Percentiles rank a stretch among this genome's conserved stretches.
These are phyloP conservation scores for Prietella phreatophila DNA, from an alignment of 2,113 vertebrate species.

Conservation along the genomic window DNA sequence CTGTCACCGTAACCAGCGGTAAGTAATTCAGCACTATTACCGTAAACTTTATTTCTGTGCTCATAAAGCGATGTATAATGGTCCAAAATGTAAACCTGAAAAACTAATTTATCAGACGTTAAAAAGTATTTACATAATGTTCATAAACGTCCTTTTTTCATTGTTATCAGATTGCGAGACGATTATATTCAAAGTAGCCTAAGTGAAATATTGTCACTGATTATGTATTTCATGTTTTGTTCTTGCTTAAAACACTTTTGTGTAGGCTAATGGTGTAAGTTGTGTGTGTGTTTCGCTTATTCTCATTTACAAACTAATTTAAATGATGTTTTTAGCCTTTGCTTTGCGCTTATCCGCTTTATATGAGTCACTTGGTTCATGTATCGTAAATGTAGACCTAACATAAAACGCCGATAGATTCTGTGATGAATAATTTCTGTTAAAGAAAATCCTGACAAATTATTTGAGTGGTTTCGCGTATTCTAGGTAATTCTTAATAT, in stretches of 20 bases:
- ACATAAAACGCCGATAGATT: not conserved
- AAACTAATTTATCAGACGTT: not conserved
- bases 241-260: not conserved
- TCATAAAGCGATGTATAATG: not conserved
- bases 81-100: not conserved
- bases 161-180: not conserved
- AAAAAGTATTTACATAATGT: not conserved
- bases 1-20: conserved; percentile 48
- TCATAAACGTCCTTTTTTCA: not conserved
- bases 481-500: too few species aligned
- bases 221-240: not conserved
- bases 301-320: not conserved
- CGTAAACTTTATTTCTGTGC: not conserved
- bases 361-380: not conserved
- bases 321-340: not conserved
- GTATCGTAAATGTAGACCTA: not conserved
- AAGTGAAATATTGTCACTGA: not conserved
- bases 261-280: not conserved
- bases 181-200: not conserved
- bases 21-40: conserved; percentile 24
- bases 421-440: not conserved
- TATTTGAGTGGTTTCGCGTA: not conserved
- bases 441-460: not conserved
- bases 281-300: not conserved
- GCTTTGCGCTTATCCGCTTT: not conserved